These are phyloP conservation scores for Anolis apletophallus DNA, from an alignment of 2,797 vertebrate species.

Conservation along the genomic window DNA sequence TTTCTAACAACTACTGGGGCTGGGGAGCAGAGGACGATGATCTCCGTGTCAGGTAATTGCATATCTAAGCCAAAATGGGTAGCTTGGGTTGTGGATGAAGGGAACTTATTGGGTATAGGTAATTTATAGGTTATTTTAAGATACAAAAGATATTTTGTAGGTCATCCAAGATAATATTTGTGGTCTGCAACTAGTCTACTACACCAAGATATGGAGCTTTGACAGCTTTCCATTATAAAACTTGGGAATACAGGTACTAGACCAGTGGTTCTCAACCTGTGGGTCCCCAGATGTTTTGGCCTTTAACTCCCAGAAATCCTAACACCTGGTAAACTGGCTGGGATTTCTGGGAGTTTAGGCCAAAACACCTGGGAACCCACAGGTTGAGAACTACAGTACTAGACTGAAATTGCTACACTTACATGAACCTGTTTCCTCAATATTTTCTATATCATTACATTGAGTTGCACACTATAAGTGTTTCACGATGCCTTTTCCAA, in stretches of 20 bases:
- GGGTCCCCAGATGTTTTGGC: no score
- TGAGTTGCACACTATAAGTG: neutral
- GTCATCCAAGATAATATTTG: constrained; percentile 10
- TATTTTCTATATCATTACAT: neutral
- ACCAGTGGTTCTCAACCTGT: no score
- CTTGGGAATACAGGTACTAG: neutral
- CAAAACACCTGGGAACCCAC: no score
- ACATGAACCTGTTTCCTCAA: neutral
- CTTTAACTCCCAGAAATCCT: no score
- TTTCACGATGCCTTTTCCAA: neutral
- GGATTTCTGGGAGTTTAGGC: no score
- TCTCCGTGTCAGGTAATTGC: constrained; percentile 89
- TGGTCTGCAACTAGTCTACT: neutral
- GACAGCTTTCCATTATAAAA: neutral
- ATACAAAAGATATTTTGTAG: neutral
- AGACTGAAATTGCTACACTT: neutral
- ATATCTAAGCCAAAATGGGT: constrained; percentile 13
- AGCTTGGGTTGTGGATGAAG: neutral
- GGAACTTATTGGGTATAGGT: neutral
- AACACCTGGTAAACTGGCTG: no score
- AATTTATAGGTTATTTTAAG: constrained; percentile 4
- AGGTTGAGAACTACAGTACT: no score
- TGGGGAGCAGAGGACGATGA: constrained; percentile 99
- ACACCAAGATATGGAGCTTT: neutral
- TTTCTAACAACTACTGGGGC: constrained; percentile 97